Evolutionary conservation across 2,113 vertebrate genomes (phyloP), one percentile per base, ranked within the genome.

Genomic region (Phyllostomus hastatus): DNA sequence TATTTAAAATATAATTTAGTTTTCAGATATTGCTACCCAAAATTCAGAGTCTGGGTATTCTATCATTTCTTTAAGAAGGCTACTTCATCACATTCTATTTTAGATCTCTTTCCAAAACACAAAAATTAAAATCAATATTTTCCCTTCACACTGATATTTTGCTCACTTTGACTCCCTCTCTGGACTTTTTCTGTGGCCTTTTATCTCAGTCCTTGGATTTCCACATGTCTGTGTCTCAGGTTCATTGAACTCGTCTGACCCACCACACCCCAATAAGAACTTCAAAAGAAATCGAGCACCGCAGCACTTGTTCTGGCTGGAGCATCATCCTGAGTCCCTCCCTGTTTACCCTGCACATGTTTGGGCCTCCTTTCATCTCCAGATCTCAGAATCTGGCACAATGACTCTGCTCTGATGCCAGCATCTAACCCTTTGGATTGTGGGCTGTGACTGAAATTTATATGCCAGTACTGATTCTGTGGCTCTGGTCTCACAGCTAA

Each of bases 301-400:
- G 70, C 66, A 75, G 22, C 59, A 48, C 90, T 81, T 84, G 57
- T 84, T 96, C 94, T 95, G 84, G 88, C 91, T 85, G 92, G 72
- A 94, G 78, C 48, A 81, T 85, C 84, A 50, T 59, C 52, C 80
- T 11, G 35, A 43, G 92, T 48, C 35, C 57, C 88, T 94, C 88
- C 69, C 46, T 95, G 76, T 95, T 95, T 95, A 95, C 67, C 96
- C 81, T 82, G 67, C 46, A 90, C 79, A 24, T 75, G 69, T 90
- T 26, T 52, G 66, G 64, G 59, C 41, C 46, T 80, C 94, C 87
- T 96, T 97, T 97, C 94, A 90, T 97, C 96, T 95, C 41, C 10
- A 73, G 31, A 41, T 80, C 95, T 93, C 88, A 84, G 92, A 90
- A 91, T 61, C 81, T 67, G 88, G 87, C 93, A 95, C 76, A 90